phyloP scores from a whole-genome alignment of 2,113 vertebrate species.

The Arenaria interpres region DNA sequence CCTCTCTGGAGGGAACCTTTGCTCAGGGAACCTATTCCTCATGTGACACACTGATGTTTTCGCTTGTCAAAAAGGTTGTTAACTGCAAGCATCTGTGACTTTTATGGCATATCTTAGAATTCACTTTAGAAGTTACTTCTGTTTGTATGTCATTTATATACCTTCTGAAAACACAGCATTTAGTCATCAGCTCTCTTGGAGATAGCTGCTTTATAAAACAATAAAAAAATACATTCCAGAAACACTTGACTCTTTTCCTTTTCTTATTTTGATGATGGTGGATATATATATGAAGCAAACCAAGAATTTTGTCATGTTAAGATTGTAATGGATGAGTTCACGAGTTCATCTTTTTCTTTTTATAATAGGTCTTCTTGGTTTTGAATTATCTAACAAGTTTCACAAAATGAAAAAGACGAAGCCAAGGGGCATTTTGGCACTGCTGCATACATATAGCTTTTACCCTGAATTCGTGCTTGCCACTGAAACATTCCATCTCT shows the following conservation, averaged over 20 bases:
- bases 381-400: slow-evolving; percentile 2
- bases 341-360: neutral
- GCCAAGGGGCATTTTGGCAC: slow-evolving; percentile 12
- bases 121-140: neutral
- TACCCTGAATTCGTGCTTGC: neutral
- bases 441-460: neutral
- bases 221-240: neutral
- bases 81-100: neutral
- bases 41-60: neutral
- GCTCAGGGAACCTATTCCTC: neutral
- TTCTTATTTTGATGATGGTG: neutral
- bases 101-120: neutral
- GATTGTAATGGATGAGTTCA: neutral
- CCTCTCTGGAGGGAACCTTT: neutral
- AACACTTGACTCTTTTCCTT: neutral
- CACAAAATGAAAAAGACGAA: neutral
- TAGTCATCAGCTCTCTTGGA: neutral
- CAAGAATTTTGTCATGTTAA: neutral
- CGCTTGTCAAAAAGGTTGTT: neutral
- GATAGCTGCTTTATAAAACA: neutral
- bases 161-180: neutral
- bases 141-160: neutral
- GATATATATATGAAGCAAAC: neutral
- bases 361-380: neutral
- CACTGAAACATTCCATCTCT: neutral